Evolutionary conservation across 2,113 vertebrate genomes (phyloP).

Genomic region (Oxygymnocypris stewartii): DNA sequence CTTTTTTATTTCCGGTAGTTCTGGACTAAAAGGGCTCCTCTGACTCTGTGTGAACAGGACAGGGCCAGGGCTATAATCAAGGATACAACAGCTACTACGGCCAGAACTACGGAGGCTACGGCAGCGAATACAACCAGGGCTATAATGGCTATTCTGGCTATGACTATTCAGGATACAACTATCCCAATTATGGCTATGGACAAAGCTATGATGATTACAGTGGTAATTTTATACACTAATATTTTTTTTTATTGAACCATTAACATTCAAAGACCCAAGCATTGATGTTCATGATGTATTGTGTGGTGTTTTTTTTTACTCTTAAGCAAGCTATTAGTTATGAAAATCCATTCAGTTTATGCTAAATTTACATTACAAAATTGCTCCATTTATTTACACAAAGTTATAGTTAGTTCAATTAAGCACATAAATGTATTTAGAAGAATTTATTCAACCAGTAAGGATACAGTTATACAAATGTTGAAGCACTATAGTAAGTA

Average conservation of each 20-base stretch:
- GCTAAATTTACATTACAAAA: background rate
- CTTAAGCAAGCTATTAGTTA: background rate
- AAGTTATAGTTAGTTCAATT: background rate
- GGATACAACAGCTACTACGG: constrained; percentile 87
- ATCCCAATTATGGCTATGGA: constrained; percentile 86
- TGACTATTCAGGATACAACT: constrained; percentile 89
- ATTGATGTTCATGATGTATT: background rate
- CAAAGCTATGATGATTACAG: constrained; percentile 89
- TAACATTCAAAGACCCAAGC: background rate
- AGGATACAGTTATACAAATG: background rate
- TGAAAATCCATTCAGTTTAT: background rate
- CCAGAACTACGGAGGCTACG: constrained; percentile 89
- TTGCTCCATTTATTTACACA: too few species aligned
- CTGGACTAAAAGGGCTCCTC: background rate
- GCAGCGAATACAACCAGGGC: constrained; percentile 83
- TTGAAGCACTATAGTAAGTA: too few species aligned
- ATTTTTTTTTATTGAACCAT: background rate
- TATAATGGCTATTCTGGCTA: constrained; percentile 88
- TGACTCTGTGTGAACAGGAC: constrained; percentile 69
- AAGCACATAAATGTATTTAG: background rate
- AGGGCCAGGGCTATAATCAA: constrained; percentile 87
- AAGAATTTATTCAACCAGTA: background rate
- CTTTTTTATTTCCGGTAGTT: background rate
- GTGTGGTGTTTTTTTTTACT: background rate
- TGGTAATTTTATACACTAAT: constrained; percentile 71